These are phyloP conservation scores for Eospalax fontanierii DNA, from an alignment of 2,797 vertebrate genomes.

Conservation along the genomic window DNA sequence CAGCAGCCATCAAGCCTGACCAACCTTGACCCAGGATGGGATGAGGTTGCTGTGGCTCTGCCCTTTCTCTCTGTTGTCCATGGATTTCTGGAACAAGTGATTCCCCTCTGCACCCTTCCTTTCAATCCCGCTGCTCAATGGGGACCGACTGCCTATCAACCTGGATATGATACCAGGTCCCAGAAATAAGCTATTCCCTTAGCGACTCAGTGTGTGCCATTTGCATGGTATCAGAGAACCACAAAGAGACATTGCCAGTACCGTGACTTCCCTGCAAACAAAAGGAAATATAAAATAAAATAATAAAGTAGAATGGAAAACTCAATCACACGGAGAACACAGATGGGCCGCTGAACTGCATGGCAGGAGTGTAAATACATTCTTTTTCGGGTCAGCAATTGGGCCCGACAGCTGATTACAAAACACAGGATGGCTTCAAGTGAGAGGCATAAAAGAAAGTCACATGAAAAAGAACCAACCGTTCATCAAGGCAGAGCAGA, in stretches of 20 bases:
- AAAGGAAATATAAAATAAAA: conserved; percentile 53
- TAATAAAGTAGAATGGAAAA: not conserved
- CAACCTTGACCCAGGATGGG: not conserved
- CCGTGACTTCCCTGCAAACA: conserved; percentile 64
- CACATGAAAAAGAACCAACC: conserved; percentile 14
- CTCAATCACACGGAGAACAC: conserved; percentile 39
- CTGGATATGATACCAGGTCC: conserved; percentile 59
- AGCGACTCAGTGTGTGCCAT: not conserved
- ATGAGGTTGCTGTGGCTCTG: not conserved
- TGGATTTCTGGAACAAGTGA: conserved; percentile 28
- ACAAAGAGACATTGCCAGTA: conserved; percentile 59
- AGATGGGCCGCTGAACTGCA: not conserved
- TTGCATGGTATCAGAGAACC: conserved; percentile 22
- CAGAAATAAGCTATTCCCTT: conserved; percentile 42
- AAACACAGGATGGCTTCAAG: conserved; percentile 79
- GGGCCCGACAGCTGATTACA: conserved; percentile 70
- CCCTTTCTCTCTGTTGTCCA: conserved; percentile 38
- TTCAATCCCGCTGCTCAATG: not conserved
- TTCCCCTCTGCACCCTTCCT: conserved; percentile 53
- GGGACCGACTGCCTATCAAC: not conserved
- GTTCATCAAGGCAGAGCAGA: conserved; percentile 58
- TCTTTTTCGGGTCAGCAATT: conserved; percentile 69
- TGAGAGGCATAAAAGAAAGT: conserved; percentile 65
- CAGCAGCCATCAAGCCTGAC: not conserved
- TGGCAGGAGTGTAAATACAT: not conserved